A percentile compares a stretch with the other conserved stretches of the same genome.
Conservation (phyloP, 2,113 vertebrate genomes). For the Aphelocoma coerulescens region DNA sequence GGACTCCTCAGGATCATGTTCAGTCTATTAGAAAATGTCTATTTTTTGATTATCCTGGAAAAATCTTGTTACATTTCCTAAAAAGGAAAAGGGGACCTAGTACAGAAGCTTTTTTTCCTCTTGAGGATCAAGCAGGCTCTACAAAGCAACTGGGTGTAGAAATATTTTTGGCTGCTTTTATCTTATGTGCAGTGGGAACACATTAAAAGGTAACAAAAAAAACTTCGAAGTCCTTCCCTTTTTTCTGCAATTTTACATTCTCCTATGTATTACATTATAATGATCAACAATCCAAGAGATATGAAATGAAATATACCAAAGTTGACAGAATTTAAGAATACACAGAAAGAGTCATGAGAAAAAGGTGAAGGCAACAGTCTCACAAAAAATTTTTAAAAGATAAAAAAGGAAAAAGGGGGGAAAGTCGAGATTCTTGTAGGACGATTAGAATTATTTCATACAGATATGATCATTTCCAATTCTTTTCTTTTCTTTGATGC, state of each 20-base stretch:
- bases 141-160: not conserved
- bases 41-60: not conserved
- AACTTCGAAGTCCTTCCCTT: not conserved
- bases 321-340: not conserved
- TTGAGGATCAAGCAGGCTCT: not conserved
- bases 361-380: not conserved
- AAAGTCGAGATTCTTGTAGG: not conserved
- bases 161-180: constrained; percentile 37
- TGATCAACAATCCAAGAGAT: not conserved
- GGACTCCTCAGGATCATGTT: not conserved
- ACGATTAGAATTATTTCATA: not conserved
- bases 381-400: not conserved
- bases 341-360: not conserved
- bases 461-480: accelerated
- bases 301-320: not conserved
- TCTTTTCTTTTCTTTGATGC: not conserved
- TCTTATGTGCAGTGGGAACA: not conserved
- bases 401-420: accelerated
- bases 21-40: not conserved
- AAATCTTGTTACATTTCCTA: not conserved
- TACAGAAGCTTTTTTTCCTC: not conserved
- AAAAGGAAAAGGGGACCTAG: not conserved
- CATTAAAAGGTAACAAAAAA: not conserved
- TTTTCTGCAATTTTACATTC: not conserved
- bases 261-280: not conserved